Percentiles rank a stretch among this genome's conserved stretches.
Conservation (phyloP, 30 jellyfish, hydroid and myxozoan species). For the Chironex yamaguchii region DNA sequence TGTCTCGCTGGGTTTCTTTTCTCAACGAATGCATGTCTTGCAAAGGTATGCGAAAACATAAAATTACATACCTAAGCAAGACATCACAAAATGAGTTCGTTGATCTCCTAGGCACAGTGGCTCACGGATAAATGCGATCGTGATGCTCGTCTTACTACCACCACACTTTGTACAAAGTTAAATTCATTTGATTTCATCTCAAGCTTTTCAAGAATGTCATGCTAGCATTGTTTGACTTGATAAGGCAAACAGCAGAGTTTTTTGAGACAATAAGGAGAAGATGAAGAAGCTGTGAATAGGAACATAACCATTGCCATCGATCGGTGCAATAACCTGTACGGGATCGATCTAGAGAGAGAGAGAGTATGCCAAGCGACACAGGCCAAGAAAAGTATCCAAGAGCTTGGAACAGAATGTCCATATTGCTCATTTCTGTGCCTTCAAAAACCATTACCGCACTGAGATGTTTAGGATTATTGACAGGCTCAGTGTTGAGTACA, state of each 20-base stretch:
- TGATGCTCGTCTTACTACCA: slow-evolving; percentile 16
- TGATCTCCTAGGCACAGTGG: not conserved
- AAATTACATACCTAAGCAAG: not conserved
- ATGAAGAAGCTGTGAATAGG: not conserved
- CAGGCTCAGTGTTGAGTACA: slow-evolving; percentile 5
- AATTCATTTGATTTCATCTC: slow-evolving; percentile 4
- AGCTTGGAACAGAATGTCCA: not conserved
- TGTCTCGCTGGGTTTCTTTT: slow-evolving; percentile 8
- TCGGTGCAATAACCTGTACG: not conserved
- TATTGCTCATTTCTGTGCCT: not conserved
- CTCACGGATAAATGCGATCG: slow-evolving; percentile 13
- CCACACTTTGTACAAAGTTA: not conserved
- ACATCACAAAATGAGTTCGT: slow-evolving; percentile 8
- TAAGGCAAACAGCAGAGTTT: too few relatives aligned
- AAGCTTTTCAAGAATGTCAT: slow-evolving; percentile 28
- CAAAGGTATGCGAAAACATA: not conserved
- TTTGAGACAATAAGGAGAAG: not conserved
- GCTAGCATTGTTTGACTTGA: slow-evolving; percentile 7
- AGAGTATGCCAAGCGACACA: slow-evolving; percentile 7
- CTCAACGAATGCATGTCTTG: not conserved
- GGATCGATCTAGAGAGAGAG: not conserved
- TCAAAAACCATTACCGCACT: not conserved
- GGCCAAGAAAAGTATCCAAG: slow-evolving; percentile 7
- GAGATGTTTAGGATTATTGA: slow-evolving; percentile 1
- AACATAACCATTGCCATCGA: not conserved